Percentiles rank a stretch among this genome's conserved stretches.
These are phyloP conservation scores for Theocolax elegans DNA, from an alignment of 1,140 invertebrate genomes.

Conservation along the genomic window DNA sequence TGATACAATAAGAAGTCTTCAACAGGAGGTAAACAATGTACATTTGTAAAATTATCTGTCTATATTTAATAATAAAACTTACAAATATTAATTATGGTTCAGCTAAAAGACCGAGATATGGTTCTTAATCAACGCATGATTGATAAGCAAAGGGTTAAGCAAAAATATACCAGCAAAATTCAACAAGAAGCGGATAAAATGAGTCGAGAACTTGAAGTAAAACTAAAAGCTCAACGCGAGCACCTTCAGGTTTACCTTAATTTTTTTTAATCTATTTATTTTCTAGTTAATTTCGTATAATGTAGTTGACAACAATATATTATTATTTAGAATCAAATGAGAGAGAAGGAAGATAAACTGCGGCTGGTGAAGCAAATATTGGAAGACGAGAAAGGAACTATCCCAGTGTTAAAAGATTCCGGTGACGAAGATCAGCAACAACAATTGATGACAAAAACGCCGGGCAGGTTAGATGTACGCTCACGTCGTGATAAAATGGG, in stretches of 20 bases:
- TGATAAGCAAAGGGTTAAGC: conserved; percentile 81
- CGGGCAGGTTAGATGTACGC: conserved; percentile 47
- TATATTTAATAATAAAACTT: conserved; percentile 11
- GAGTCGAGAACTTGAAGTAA: conserved; percentile 73
- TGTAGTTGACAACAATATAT: not conserved
- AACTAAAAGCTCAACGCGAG: conserved; percentile 75
- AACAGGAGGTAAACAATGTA: conserved; percentile 59
- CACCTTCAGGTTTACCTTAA: conserved; percentile 67
- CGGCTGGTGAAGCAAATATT: conserved; percentile 67
- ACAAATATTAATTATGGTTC: conserved; percentile 1
- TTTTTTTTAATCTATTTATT: not conserved
- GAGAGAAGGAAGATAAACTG: conserved; percentile 68
- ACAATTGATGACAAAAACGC: conserved; percentile 45
- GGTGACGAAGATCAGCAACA: not conserved
- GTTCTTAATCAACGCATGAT: conserved; percentile 77
- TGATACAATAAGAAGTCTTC: conserved; percentile 62
- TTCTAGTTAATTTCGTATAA: conserved; percentile 17
- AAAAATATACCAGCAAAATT: conserved; percentile 77
- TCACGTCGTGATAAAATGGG: conserved; percentile 64
- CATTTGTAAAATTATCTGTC: conserved; percentile 14
- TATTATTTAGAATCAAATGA: conserved; percentile 61
- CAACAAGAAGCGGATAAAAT: conserved; percentile 78
- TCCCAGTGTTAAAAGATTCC: conserved; percentile 48
- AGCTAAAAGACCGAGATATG: conserved; percentile 76
- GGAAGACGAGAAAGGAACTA: conserved; percentile 52